Percentiles rank a stretch among this genome's conserved stretches.
phyloP scores from a whole-genome alignment of 2,797 vertebrate species.

The Graptemys geographica region DNA sequence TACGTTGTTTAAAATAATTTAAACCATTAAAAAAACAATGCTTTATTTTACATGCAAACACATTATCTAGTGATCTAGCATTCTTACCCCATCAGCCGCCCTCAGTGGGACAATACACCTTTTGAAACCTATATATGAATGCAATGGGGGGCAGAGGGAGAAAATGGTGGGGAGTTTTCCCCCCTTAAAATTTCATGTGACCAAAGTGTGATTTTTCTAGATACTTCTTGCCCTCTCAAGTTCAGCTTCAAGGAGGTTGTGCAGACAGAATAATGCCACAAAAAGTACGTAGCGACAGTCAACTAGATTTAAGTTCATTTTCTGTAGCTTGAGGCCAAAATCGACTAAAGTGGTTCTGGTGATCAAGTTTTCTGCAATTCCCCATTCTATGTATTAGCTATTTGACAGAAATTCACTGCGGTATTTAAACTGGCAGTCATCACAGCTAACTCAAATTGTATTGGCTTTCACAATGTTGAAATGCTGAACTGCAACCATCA shows the following conservation, averaged over 20 bases:
- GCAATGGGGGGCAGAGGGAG: background rate
- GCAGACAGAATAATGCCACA: conserved; percentile 73
- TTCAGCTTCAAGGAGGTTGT: background rate
- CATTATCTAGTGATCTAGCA: background rate
- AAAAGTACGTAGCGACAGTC: conserved; percentile 78
- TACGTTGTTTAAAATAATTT: conserved; percentile 14
- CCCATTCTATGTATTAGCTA: conserved; percentile 79
- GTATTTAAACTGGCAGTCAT: conserved; percentile 87
- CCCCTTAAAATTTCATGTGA: no score
- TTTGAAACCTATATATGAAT: background rate
- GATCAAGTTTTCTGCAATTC: conserved; percentile 86
- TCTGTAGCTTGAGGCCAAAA: conserved; percentile 85
- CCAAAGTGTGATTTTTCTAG: background rate
- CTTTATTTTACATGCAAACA: background rate
- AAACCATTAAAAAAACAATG: background rate
- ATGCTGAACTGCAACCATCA: conserved; percentile 82
- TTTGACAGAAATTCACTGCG: conserved; percentile 83
- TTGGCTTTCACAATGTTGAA: conserved; percentile 84
- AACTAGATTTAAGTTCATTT: conserved; percentile 86
- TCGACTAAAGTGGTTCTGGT: conserved; percentile 81
- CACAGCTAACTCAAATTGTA: conserved; percentile 87
- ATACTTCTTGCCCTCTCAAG: background rate
- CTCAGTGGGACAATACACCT: background rate
- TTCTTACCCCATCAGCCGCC: background rate
- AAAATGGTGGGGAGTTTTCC: no score